Base-by-base conservation (phyloP, 2,797 vertebrate species). In the Sparus aurata region DNA sequence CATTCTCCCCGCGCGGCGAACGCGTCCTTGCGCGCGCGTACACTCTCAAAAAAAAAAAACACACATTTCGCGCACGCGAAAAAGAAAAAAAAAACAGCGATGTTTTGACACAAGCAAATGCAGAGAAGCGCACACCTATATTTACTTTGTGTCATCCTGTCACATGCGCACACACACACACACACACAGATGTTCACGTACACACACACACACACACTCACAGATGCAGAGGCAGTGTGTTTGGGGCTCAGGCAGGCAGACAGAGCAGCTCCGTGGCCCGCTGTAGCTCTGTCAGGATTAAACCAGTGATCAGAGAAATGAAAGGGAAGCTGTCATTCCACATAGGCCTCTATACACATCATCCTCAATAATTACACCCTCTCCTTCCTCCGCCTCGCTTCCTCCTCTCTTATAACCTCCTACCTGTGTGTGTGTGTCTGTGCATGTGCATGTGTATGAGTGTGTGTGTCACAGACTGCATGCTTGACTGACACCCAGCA, bases 291-390 rank as follows among this genome's bases (percentile, higher is more conserved):
- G 91, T 92, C 89, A 92, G 92, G 93, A 94, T 95, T 93, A 94
- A 94, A 92, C 88, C 89, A 92, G 87, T 89, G 91, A 93, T 94
- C 91, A 94, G 92, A 89, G 93, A 92, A 95, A 94, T 94, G 89
- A 95, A 95, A 94, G 92, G 90, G 81, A 90, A 87, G 92, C 92
- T 91, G 93, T 93, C 93, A 83, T 87, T 92, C 86, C 88, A 75
- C 90, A 90, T 90, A 79, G 90, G 87, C 90, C 82, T 87, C 90
- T 86, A 79, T 89, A 92, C 92, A 91, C 92, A 94, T 92, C 92
- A 92, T 91, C 89, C 88, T 88, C 84, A 85, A 90, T 94, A 94
- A 95, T 95, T 94, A 94, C 89, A 92, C 91, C 82, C 89, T 87
- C 89, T 85, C 87, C 73, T 91, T 89, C 81, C 85, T 76, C 87